A percentile compares a stretch with the other conserved stretches of the same genome.
phyloP scores from a whole-genome alignment of 2,888 invertebrate genomes.

The Scaptomyza reducta region DNA sequence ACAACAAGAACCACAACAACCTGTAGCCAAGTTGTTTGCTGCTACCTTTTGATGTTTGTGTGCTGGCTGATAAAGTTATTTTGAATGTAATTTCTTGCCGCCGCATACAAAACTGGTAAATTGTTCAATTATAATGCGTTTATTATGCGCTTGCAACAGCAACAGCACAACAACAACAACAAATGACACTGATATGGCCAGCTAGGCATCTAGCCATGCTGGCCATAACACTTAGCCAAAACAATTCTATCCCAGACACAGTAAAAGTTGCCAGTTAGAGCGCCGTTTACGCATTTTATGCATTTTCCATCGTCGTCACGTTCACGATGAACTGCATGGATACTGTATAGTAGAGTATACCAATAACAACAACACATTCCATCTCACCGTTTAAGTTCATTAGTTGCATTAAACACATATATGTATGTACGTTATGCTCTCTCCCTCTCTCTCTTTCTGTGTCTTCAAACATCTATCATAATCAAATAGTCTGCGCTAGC shows the following conservation, averaged over 20 bases:
- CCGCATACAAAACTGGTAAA: conserved; percentile 75
- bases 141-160: conserved; percentile 54
- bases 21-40: conserved; percentile 38
- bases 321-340: not conserved
- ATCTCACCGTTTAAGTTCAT: not conserved
- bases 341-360: no score
- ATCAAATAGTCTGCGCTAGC: not conserved
- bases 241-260: conserved; percentile 1
- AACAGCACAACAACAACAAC: conserved; percentile 17
- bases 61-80: conserved; percentile 74
- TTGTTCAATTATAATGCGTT: conserved; percentile 83
- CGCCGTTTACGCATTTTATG: conserved; percentile 22
- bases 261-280: conserved; percentile 26
- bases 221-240: conserved; percentile 29
- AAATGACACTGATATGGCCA: conserved; percentile 52
- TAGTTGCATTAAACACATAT: not conserved
- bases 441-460: no score
- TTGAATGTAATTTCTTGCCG: conserved; percentile 57
- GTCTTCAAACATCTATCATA: not conserved
- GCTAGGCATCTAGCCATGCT: conserved; percentile 27
- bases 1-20: conserved; percentile 3
- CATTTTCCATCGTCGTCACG: conserved; percentile 9
- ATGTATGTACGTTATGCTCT: no score
- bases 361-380: no score
- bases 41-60: conserved; percentile 16